phyloP scores from a whole-genome alignment of 2,888 invertebrate genomes.

The Drosophila demipolita region DNA sequence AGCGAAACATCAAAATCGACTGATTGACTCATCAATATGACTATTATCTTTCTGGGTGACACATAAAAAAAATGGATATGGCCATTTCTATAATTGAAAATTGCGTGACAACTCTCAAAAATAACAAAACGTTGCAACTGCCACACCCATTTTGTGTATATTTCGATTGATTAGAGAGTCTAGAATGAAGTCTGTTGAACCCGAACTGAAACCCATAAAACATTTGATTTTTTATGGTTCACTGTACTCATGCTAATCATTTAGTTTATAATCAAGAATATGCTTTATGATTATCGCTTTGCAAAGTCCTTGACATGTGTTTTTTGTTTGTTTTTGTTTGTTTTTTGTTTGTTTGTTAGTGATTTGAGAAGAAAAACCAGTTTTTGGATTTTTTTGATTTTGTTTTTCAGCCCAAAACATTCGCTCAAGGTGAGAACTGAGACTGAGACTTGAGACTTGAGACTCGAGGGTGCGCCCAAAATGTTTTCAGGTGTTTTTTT shows the following conservation, averaged over 20 bases:
- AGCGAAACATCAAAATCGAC: conserved; percentile 12
- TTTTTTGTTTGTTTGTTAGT: neutral
- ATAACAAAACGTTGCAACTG: conserved; percentile 12
- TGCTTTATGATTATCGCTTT: conserved; percentile 27
- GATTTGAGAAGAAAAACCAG: conserved; percentile 38
- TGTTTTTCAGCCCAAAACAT: conserved; percentile 21
- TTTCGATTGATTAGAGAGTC: conserved; percentile 25
- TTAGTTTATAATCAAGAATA: conserved; percentile 37
- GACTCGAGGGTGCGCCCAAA: neutral
- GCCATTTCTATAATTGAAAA: conserved; percentile 47
- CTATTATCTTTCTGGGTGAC: conserved; percentile 50
- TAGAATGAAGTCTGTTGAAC: conserved; percentile 8
- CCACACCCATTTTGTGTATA: conserved; percentile 4
- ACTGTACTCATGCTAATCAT: conserved; percentile 46
- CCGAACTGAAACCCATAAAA: conserved; percentile 37
- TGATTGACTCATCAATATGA: conserved; percentile 37
- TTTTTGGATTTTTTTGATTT: conserved; percentile 1
- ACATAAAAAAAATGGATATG: conserved; percentile 34
- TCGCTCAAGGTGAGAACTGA: conserved; percentile 49
- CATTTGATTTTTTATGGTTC: conserved; percentile 22
- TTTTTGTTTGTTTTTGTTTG: conserved; percentile 1
- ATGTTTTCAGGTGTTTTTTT: neutral
- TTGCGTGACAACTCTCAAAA: conserved; percentile 40
- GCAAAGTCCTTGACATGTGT: conserved; percentile 51
- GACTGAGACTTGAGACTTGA: conserved; percentile 5